Evolutionary conservation across 2,113 vertebrate species (phyloP).

Genomic region (Limnothrissa miodon): DNA sequence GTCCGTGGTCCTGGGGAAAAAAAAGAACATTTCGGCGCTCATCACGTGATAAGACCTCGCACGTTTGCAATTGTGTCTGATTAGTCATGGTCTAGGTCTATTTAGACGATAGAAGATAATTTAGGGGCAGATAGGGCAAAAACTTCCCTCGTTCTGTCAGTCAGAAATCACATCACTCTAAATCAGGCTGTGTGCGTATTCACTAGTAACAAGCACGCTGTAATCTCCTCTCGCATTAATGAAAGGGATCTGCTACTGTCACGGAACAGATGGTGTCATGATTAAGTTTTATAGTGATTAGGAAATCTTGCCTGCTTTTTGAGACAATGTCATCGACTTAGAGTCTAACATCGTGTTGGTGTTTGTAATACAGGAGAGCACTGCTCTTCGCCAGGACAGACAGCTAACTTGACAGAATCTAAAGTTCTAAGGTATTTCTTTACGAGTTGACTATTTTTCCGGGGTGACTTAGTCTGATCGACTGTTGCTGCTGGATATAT

Average conservation of each 20-base stretch:
- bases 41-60: not conserved
- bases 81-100: not conserved
- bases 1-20: not conserved
- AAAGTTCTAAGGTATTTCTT: not conserved
- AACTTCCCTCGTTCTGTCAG: not conserved
- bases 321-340: constrained; percentile 5
- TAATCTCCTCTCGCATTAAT: constrained; percentile 72
- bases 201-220: constrained; percentile 24
- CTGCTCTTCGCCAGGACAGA: not conserved
- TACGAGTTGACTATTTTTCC: not conserved
- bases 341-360: not conserved
- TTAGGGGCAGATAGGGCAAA: not conserved
- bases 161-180: not conserved
- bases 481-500: not conserved
- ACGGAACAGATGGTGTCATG: constrained; percentile 72
- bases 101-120: not conserved
- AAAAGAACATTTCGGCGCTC: not conserved
- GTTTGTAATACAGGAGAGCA: not conserved
- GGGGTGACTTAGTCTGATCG: not conserved
- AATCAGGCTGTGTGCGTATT: not conserved
- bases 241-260: constrained; percentile 62
- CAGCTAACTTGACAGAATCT: not conserved
- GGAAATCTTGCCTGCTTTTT: constrained; percentile 43
- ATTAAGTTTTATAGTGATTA: constrained; percentile 65
- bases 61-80: not conserved